Evolutionary conservation across 2,888 invertebrate genomes (phyloP), one percentile per base, ranked within the genome.

Genomic region (Cerceris ruficornis): DNA sequence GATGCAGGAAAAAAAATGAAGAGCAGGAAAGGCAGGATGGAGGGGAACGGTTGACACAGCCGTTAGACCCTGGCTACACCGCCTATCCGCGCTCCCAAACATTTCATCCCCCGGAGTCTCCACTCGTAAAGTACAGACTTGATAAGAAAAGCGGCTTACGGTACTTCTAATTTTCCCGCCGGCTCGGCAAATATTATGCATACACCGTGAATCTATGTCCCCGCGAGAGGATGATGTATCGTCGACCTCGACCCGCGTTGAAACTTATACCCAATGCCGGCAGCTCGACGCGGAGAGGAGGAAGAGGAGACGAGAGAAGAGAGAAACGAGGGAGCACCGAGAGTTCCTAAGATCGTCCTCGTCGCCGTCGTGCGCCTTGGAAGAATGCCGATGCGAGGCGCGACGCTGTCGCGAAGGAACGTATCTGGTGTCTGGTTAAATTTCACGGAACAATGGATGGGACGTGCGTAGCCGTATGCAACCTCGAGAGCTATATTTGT

Each of bases 81-180:
- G 28, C 69, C 59, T 78, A 81, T 74, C 68, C 75, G 55, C 60
- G 46, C 46, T 39, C 9, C 75, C 72, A 69, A 84, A 82, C 84
- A 76, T 81, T 82, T 81, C 85, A 85, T 77, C 80, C 77, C 58
- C 59, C 50, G 41, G 64, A 75, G 76, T 75, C 75, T 78, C 67
- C 75, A 81, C 79, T 80, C 79, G 82, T 81, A 86, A 86, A 86
- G 86, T 81, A 87, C 84, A 79, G 85, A 74, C 80, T 87, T 90
- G 91, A 91, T 91, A 91, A 91, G 90, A 91, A 90, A 90, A 91
- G 88, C 91, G 89, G 91, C 91, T 91, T 91, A 91, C 88, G 88
- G 89, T 88, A 89, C 90, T 91, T 90, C 88, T 90, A 91, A 91
- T 90, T 91, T 91, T 90, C 90, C 87, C 87, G 89, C 90, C 88